Base-by-base conservation (phyloP, 2,797 vertebrate genomes). In the Acestrorhynchus altus region DNA sequence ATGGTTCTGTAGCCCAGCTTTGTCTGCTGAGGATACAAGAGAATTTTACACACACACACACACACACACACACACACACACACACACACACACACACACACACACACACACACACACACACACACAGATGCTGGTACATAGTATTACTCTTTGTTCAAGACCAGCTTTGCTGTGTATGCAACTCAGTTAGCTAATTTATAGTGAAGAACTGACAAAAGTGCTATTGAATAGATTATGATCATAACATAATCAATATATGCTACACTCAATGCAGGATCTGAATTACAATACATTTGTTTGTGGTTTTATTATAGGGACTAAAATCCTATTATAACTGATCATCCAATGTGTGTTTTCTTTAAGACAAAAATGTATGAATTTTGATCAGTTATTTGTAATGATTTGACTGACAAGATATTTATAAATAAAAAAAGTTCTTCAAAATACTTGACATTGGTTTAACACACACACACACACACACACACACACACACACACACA, bases 1-100 rank as follows among this genome's bases (percentile, higher is more conserved):
- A 78, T 51, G 49, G 16, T 10, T 9, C 7, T 59, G 35, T 12
- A 42, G 57, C 18, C 67, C 42, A 39, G 39, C 8, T 22, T 80
- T 10, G 13, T 72, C 54, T 67, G 20, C 64, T 47, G 61, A 66
- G 44, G 40, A 59, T 42, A 26, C 63, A 28, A 79, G 35, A 54
- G 59, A 71, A 70, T 70, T 49, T 35, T 56, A 59, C 31, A 72
- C 73, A 65, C 63, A 47, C 42, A 60, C 69, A 72, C 69, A 44
- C 76, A 46, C 47, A 22, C 59, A 63, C 31, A 35, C 31, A 35
- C 61, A 56, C 26, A 75, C 73, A 65, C 56, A 47, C 44, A 67
- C 61, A 72, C 52, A 66, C 46, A 46, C n/a, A 70, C 72, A 80
- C 28, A 65, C 72, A 71, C 57, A 57, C 59, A 47, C 20, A 72